Evolutionary conservation across 2,888 invertebrate species (phyloP).

Genomic region (Heteromyza rotundicornis): DNA sequence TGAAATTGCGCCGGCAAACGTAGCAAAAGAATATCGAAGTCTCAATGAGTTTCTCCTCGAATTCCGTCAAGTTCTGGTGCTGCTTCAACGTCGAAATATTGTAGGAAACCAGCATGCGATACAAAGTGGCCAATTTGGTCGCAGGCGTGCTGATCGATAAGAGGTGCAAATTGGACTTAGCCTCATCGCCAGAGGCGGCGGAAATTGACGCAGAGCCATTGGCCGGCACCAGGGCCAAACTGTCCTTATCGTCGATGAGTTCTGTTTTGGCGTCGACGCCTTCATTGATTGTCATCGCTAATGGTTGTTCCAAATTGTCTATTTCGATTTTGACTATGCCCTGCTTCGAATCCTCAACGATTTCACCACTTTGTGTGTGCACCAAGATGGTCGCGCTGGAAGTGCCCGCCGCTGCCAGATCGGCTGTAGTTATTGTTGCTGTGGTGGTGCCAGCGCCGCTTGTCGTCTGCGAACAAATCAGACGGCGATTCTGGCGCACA

Average conservation of each 20-base stretch:
- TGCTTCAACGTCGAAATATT: constrained; percentile 59
- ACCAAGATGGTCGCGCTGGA: constrained; percentile 20
- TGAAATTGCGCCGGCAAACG: constrained; percentile 72
- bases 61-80: constrained; percentile 52
- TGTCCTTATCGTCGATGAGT: constrained; percentile 46
- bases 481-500: constrained; percentile 57
- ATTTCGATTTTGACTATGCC: constrained; percentile 57
- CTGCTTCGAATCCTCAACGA: constrained; percentile 51
- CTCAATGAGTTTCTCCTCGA: constrained; percentile 56
- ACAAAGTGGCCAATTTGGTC: constrained; percentile 56
- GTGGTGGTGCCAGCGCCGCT: constrained; percentile 31
- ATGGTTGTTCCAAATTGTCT: constrained; percentile 33
- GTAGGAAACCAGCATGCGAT: constrained; percentile 59
- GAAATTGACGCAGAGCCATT: neutral
- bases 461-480: constrained; percentile 49
- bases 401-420: constrained; percentile 31
- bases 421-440: constrained; percentile 10
- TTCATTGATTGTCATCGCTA: constrained; percentile 13
- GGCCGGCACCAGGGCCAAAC: constrained; percentile 27
- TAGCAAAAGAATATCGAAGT: constrained; percentile 65
- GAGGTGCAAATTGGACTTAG: constrained; percentile 35
- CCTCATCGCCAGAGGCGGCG: constrained; percentile 33
- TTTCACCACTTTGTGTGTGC: constrained; percentile 25
- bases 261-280: constrained; percentile 37
- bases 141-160: constrained; percentile 47